Evolutionary conservation across 2,797 vertebrate species (phyloP).

Genomic region (Pseudomugil gertrudae): DNA sequence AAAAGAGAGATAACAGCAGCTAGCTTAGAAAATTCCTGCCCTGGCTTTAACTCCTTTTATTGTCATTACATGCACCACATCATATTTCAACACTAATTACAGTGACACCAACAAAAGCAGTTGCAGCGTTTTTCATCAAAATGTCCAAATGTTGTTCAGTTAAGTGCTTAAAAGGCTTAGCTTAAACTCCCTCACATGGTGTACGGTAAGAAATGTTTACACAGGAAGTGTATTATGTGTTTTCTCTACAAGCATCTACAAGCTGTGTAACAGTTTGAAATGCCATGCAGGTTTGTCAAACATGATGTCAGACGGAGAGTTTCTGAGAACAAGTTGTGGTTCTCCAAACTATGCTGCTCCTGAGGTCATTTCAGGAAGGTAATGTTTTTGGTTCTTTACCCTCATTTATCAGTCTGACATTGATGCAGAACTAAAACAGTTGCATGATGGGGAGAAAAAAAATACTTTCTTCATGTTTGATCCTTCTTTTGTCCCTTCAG

Average conservation of each 20-base stretch:
- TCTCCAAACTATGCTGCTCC: constrained; percentile 99
- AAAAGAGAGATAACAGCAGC: too few species aligned
- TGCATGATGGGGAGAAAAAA: background rate
- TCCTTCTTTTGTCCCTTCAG: constrained; percentile 65
- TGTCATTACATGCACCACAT: background rate
- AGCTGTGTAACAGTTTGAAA: background rate
- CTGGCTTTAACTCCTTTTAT: background rate
- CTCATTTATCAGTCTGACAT: background rate
- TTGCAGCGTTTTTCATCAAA: background rate
- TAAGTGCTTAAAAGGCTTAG: background rate
- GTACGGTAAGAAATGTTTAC: background rate
- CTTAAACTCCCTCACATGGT: background rate
- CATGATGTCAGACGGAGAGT: constrained; percentile 99
- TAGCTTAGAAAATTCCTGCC: too few species aligned
- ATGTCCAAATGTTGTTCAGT: background rate
- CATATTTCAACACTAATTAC: background rate
- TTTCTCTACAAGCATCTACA: background rate
- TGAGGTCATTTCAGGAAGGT: constrained; percentile 99
- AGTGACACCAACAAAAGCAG: background rate
- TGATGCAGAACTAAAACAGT: background rate
- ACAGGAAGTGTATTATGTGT: background rate
- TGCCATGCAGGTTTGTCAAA: constrained; percentile 92
- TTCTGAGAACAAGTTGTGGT: constrained; percentile 97
- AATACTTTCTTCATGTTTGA: background rate
- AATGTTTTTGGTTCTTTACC: constrained; percentile 30